phyloP scores from a whole-genome alignment of 92 coral and sea anemone species.

The Parazoanthus atlanticus region DNA sequence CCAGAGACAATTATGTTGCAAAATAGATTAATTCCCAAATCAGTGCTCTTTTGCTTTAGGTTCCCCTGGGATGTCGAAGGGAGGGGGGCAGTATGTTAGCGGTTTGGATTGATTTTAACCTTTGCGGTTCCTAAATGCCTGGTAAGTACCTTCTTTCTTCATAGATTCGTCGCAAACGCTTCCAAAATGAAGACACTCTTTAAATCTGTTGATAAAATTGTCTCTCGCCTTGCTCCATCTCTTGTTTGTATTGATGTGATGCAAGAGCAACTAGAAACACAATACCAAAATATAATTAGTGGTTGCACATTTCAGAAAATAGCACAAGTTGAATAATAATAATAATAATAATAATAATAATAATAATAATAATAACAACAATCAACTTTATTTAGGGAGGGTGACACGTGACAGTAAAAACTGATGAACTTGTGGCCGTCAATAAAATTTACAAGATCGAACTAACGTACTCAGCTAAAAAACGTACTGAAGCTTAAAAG shows the following conservation, averaged over 20 bases:
- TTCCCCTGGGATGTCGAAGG: too few species aligned
- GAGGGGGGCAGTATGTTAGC: too few species aligned
- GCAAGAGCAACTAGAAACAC: neutral
- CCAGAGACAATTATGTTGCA: neutral
- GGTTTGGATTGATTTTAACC: too few species aligned
- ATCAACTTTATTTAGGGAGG: too few species aligned
- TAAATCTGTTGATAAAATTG: neutral
- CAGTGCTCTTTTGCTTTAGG: neutral
- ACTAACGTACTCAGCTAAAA: neutral
- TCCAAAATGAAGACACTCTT: neutral
- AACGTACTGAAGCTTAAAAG: neutral
- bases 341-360: too few species aligned
- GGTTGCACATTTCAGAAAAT: neutral
- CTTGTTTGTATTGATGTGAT: neutral
- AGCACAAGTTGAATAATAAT: neutral
- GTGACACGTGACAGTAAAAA: too few species aligned
- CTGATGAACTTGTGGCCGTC: too few species aligned
- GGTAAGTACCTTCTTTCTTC: neutral
- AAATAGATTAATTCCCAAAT: neutral
- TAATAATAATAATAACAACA: too few species aligned
- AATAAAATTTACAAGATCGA: neutral
- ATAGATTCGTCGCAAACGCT: neutral
- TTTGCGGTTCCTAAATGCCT: too few species aligned
- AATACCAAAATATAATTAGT: neutral
- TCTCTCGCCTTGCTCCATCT: slow-evolving; percentile 19